Evolutionary conservation across 2,888 invertebrate genomes (phyloP), one percentile per base, ranked within the genome.

Genomic region (Tuta absoluta): DNA sequence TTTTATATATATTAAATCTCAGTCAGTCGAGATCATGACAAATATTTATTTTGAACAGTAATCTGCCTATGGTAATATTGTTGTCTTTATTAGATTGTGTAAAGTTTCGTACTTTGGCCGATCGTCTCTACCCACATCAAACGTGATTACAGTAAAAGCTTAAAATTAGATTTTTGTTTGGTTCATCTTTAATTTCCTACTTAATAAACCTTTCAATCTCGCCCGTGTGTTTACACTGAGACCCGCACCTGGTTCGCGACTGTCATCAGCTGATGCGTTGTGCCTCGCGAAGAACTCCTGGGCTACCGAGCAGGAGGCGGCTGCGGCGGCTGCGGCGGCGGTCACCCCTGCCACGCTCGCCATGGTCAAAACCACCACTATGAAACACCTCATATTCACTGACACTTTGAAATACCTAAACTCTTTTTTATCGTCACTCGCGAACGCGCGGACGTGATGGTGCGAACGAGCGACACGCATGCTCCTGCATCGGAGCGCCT

Each of bases 211-310:
- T 58, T 49, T 63, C 63, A 63, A 59, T 61, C 61, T 49, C 17
- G 21, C 37, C 21, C 17, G 21, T 38, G 45, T 80, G 77, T 82
- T 80, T 79, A 79, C 71, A 71, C 64, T 67, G 69, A 65, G 66
- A 73, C 23, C 74, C 85, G 81, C 86, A 91, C 91, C 91, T 91
- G 91, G 85, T 79, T 82, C 82, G 66, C 83, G 78, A 77, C 78
- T 84, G 75, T 87, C 87, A 80, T 90, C 90, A 89, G 90, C 91
- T 89, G 91, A 84, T 81, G 82, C 81, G 77, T 91, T 90, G 81
- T 89, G 86, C 71, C 87, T 84, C 70, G 78, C 70, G 79, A 91
- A 87, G 85, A 87, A 89, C 73, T 85, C 84, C 70, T 86, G 82
- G 64, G 88, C 74, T 56, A 74, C 76, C 67, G 80, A 75, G 74